Evolutionary conservation across 2,113 vertebrate species (phyloP).

Genomic region (Dolichallabes microphthalmus): DNA sequence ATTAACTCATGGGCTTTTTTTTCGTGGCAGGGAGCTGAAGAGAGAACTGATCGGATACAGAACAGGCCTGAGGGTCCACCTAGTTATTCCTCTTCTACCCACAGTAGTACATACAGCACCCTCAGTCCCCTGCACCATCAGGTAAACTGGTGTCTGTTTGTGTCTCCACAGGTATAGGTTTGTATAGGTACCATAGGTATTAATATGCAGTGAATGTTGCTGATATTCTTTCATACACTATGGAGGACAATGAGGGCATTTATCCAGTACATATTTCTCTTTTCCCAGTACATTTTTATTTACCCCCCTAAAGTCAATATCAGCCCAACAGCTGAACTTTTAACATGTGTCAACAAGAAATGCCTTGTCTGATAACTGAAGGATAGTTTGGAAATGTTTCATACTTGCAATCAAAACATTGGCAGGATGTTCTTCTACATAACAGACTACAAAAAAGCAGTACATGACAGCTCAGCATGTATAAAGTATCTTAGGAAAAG

Average conservation of each 20-base stretch:
- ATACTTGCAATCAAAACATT: constrained; percentile 45
- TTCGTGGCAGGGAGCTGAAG: constrained; percentile 55
- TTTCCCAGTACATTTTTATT: not conserved
- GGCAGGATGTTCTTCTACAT: constrained; percentile 8
- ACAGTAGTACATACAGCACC: constrained; percentile 51
- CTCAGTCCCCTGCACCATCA: constrained; percentile 60
- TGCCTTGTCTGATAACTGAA: not conserved
- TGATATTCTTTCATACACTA: not conserved
- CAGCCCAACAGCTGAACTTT: not conserved
- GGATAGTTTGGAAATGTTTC: constrained; percentile 29
- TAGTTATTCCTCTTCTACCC: constrained; percentile 57
- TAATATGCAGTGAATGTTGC: not conserved
- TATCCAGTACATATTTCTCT: not conserved
- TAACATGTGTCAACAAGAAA: constrained; percentile 42
- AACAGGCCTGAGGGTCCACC: constrained; percentile 55
- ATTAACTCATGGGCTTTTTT: not conserved
- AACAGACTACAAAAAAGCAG: not conserved
- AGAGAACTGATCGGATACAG: constrained; percentile 51
- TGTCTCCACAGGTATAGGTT: constrained; percentile 45
- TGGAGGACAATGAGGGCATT: not conserved
- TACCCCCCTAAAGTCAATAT: constrained; percentile 3
- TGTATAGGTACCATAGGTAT: not conserved
- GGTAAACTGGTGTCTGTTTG: constrained; percentile 14
- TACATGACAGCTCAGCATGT: constrained; percentile 15
- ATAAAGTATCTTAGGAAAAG: not conserved